These are phyloP conservation scores for Heliconius ethilla DNA, from an alignment of 2,888 invertebrate species.

Conservation along the genomic window DNA sequence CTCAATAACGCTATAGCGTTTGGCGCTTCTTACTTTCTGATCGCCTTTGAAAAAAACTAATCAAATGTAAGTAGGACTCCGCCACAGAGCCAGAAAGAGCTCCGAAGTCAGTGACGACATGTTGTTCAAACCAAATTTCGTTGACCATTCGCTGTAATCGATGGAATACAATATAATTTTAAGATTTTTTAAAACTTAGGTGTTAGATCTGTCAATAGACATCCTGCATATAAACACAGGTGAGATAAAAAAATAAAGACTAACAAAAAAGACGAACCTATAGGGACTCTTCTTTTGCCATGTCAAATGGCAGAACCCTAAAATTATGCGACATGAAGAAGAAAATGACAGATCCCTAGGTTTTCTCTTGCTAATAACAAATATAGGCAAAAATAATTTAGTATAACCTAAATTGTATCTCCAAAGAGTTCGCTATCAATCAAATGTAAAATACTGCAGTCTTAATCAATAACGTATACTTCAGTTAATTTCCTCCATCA, in stretches of 20 bases:
- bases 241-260: too few species aligned
- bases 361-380: too few species aligned
- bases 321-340: not conserved
- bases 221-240: too few species aligned
- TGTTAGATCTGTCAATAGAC: too few species aligned
- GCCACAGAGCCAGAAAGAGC: too few species aligned
- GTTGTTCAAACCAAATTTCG: too few species aligned
- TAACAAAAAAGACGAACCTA: too few species aligned
- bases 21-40: not conserved
- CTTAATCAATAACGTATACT: not conserved
- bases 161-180: too few species aligned
- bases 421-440: not conserved
- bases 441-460: conserved; percentile 2
- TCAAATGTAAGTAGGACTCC: not conserved
- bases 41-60: not conserved
- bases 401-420: not conserved
- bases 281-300: not conserved
- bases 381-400: not conserved
- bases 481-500: not conserved
- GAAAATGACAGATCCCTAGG: not conserved
- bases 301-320: too few species aligned
- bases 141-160: too few species aligned
- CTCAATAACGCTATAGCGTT: not conserved
- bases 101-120: too few species aligned
- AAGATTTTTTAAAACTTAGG: too few species aligned